Evolutionary conservation across 2,888 invertebrate species (phyloP), one percentile per base, ranked within the genome.

Genomic region (Stegana nigrithorax): DNA sequence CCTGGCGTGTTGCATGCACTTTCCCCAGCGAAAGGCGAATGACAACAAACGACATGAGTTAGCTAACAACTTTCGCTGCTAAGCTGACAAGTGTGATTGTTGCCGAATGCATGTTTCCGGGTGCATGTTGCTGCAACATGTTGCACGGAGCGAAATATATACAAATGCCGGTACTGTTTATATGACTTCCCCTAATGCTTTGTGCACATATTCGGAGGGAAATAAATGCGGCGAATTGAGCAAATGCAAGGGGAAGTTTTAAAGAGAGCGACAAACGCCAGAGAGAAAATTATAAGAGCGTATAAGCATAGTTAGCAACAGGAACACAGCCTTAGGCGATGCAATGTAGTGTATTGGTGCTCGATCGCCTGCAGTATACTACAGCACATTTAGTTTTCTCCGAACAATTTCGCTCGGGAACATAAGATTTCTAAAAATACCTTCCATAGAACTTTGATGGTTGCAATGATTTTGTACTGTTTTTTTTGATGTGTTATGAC

Each of bases 21-120:
- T 70, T 70, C 69, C 64, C 70, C 67, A 63, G 67, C 68, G 44
- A 45, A 60, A 57, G 60, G 68, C 66, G 70, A 70, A 65, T 72
- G 72, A 68, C 67, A 69, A 67, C n/a, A n/a, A n/a, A n/a, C n/a
- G n/a, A n/a, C n/a, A n/a, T n/a, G n/a, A n/a, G n/a, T n/a, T n/a
- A n/a, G n/a, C n/a, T n/a, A n/a, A n/a, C n/a, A 44, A 17, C 14
- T 44, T 44, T 17, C 7, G 12, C 29, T 53, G 19, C 25, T 36
- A 32, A 47, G 5, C 21, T 2, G 12, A 23, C n/a, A 47, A 23
- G 17, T n/a, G n/a, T n/a, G n/a, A n/a, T n/a, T n/a, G n/a, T 36
- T 36, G 56, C 27, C 47, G 57, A 56, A 25, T 36, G 25, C 44
- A 56, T 50, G 47, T 47, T 39, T 17, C 21, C 1, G 21, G 12